phyloP scores from a whole-genome alignment of 2,888 invertebrate species.

The Salpingus planirostris region DNA sequence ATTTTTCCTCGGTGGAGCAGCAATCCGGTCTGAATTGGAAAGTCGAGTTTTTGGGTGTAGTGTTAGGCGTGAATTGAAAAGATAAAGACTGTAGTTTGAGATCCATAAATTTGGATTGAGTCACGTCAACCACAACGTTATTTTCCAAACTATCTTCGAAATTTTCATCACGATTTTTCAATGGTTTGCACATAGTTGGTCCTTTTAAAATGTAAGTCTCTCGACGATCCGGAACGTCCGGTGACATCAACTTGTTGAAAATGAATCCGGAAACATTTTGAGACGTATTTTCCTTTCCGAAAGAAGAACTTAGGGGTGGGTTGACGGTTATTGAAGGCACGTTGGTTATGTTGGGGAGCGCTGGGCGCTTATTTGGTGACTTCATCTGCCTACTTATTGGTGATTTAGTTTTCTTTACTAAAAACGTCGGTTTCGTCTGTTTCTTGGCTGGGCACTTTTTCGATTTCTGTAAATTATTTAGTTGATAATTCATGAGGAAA shows the following conservation, averaged over 20 bases:
- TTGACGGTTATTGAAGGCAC: too few relatives aligned
- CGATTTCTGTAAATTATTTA: constrained; percentile 2
- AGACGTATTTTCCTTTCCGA: background rate
- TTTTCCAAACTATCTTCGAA: constrained; percentile 23
- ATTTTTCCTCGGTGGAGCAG: constrained; percentile 20
- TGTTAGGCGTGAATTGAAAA: constrained; percentile 17
- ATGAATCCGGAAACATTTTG: background rate
- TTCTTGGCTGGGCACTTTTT: background rate
- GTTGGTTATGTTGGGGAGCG: constrained; percentile 13
- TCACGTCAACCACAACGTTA: constrained; percentile 4
- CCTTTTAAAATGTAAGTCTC: constrained; percentile 15
- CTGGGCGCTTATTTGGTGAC: too few relatives aligned
- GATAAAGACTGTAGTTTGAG: constrained; percentile 15
- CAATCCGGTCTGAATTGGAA: constrained; percentile 16
- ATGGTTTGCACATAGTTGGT: background rate
- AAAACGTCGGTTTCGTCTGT: background rate
- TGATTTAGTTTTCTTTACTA: constrained; percentile 4
- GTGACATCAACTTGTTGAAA: background rate
- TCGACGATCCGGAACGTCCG: constrained; percentile 2
- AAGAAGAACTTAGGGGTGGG: too few relatives aligned
- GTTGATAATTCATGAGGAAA: background rate
- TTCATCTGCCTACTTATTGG: background rate
- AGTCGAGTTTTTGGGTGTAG: constrained; percentile 7
- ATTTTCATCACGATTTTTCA: background rate
- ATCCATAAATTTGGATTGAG: constrained; percentile 9